A percentile compares a stretch with the other conserved stretches of the same genome.
Evolutionary conservation across 2,888 invertebrate species (phyloP).

Genomic region (Drosophila mimica): DNA sequence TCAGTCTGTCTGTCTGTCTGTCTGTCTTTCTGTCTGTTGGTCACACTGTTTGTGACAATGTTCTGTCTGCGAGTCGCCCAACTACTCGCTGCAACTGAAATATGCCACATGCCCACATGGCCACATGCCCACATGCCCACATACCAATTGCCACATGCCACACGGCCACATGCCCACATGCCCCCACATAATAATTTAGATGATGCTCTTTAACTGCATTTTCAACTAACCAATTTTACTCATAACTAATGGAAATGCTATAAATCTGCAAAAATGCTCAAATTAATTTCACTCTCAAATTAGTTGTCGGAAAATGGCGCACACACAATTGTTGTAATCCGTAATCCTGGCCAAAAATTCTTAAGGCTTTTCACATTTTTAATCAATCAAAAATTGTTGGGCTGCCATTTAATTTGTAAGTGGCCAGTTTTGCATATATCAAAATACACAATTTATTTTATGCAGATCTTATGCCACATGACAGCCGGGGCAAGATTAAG

Average conservation of each 20-base stretch:
- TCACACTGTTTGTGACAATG: constrained; percentile 4
- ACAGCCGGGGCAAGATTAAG: background rate
- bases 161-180: background rate
- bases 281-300: background rate
- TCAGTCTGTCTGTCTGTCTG: background rate
- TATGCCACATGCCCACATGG: background rate
- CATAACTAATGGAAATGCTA: background rate
- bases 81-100: background rate
- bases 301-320: background rate
- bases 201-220: background rate
- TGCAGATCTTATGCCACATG: background rate
- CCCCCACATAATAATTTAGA: background rate
- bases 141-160: background rate
- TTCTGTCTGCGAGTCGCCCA: constrained; percentile 11
- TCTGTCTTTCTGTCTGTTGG: background rate
- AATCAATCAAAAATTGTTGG: background rate
- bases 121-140: constrained; percentile 1
- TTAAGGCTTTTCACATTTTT: background rate
- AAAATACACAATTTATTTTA: background rate
- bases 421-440: background rate
- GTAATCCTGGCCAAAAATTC: background rate
- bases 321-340: background rate
- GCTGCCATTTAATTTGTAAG: background rate
- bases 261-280: background rate
- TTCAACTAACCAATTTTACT: background rate